Conservation (phyloP, 2,797 vertebrate genomes). For the Vespertilio murinus region DNA sequence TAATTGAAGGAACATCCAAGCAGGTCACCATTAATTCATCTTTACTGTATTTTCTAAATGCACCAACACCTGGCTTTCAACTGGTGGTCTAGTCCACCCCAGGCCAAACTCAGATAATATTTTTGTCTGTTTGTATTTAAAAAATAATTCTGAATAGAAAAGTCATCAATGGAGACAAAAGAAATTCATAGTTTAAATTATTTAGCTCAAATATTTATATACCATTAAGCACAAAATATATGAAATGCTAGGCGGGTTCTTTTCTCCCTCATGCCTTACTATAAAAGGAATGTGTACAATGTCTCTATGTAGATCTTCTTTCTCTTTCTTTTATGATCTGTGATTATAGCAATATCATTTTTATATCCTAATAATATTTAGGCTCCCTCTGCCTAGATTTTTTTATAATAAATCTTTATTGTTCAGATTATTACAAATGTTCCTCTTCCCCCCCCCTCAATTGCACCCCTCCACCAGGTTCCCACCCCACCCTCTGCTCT, state of each 20-base stretch:
- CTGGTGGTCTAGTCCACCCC: background rate
- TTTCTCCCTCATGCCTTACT: background rate
- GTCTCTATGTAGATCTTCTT: background rate
- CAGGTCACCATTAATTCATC: background rate
- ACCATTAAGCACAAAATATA: conserved; percentile 22
- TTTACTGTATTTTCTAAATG: background rate
- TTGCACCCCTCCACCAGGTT: no score
- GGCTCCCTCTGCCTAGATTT: background rate
- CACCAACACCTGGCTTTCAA: background rate
- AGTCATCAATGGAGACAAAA: background rate
- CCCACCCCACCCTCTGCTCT: no score
- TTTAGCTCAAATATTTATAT: conserved; percentile 40
- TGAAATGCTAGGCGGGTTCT: background rate
- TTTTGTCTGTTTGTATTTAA: background rate
- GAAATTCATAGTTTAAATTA: conserved; percentile 51
- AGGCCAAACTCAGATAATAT: background rate
- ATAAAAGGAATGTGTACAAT: background rate
- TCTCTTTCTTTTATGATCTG: conserved; percentile 18
- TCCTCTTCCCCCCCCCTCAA: no score
- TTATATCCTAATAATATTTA: conserved; percentile 47
- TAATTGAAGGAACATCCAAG: background rate
- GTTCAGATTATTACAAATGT: no score
- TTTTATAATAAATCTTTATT: no score
- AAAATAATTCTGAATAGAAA: background rate
- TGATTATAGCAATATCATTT: background rate